Base-by-base conservation (phyloP, 2,113 vertebrate genomes). In the Rhagologus leucostigma region DNA sequence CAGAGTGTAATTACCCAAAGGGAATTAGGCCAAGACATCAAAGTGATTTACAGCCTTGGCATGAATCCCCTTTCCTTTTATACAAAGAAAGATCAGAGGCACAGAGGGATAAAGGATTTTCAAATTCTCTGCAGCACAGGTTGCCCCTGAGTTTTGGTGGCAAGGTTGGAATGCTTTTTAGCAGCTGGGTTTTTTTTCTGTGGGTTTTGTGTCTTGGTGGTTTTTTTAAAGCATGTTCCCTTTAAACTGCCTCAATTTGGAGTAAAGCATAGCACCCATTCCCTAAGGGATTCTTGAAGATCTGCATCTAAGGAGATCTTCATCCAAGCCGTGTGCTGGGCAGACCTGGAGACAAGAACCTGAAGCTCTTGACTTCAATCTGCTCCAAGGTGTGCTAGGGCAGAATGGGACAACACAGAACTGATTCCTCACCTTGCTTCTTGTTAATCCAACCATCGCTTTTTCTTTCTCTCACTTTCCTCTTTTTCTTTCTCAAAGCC, bases 21-120 rank as follows among this genome's bases (percentile, higher is more conserved):
- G 94, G 96, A 96, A 93, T 96, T 88, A 93, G 83, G 80, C 90
- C 94, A 93, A 95, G 96, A 93, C 94, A 84, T 96, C 95, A 95
- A 95, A 92, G 92, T 95, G 90, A 92, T 96, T 95, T 95, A 96
- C 85, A 96, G 84, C 84, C 71, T 79, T 94, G 96, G 93, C 77
- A 71, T 46, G 76, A 88, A 91, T 93, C 81, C 83, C 78, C 85
- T 91, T 94, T 70, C 55, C 71, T 93, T 95, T 96, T 69, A 79
- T 82, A 69, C 41, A 89, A 7, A 81, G 82, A 50, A 78, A 95
- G 84, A 96, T 94, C 88, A 90, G 92, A 96, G 80, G 60, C 84
- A 26, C 21, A 37, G 91, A 88, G 73, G 85, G 90, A 94, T 70
- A 24, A 90, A 84, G 50, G 80, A 41, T 84, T 95, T 93, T 93